Evolutionary conservation across 2,797 vertebrate species (phyloP).

Genomic region (Oophaga sylvatica): DNA sequence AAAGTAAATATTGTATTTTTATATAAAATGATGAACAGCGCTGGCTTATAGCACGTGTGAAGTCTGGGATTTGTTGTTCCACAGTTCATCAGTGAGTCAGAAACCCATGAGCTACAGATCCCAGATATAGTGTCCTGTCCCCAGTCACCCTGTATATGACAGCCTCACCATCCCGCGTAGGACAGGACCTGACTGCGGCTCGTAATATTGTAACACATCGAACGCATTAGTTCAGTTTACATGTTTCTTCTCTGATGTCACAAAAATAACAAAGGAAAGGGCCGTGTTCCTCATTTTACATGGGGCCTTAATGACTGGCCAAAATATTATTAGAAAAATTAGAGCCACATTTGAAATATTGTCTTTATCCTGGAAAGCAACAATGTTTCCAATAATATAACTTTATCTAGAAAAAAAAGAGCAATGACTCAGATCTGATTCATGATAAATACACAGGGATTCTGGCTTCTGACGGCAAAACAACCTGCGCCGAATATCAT

Average conservation of each 20-base stretch:
- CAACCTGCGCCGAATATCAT: background rate
- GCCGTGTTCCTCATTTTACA: slow-evolving; percentile 2
- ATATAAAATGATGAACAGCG: too few relatives aligned
- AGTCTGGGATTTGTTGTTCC: background rate
- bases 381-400: background rate
- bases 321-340: slow-evolving; percentile 21
- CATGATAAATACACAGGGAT: background rate
- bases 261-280: background rate
- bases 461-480: background rate
- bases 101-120: background rate
- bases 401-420: background rate
- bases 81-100: background rate
- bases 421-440: background rate
- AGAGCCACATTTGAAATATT: slow-evolving; percentile 15
- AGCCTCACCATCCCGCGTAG: background rate
- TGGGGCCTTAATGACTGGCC: slow-evolving; percentile 9
- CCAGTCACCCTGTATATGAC: background rate
- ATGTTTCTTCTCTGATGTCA: slow-evolving; percentile 16
- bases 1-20: too few relatives aligned
- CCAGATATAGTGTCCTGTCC: background rate
- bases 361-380: slow-evolving; percentile 13
- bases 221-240: slow-evolving; percentile 30
- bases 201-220: background rate
- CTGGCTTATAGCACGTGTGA: too few relatives aligned
- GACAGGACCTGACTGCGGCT: background rate